Evolutionary conservation across 2,113 vertebrate genomes (phyloP).

Genomic region (Prietella phreatophila): DNA sequence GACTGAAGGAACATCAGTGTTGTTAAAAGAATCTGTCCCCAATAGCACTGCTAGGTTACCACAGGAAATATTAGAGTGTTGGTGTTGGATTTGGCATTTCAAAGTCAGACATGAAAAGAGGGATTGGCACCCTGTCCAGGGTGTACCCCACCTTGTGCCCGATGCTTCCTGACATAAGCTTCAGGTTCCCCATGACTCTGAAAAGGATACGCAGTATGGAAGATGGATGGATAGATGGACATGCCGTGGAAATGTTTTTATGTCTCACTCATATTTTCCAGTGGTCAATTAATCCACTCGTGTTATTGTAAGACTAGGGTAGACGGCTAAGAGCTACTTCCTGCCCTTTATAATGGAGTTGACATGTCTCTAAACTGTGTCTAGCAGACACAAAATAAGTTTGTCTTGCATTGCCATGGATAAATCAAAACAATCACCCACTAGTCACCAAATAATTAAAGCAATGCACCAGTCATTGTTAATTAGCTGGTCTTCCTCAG

Average conservation of each 20-base stretch:
- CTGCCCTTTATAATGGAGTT: not conserved
- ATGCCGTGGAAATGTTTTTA: not conserved
- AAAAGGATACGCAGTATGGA: too few species aligned
- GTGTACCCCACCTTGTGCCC: too few species aligned
- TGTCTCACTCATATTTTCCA: not conserved
- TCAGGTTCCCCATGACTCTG: too few species aligned
- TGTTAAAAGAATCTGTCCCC: not conserved
- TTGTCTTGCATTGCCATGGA: not conserved
- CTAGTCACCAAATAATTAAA: not conserved
- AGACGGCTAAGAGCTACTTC: not conserved
- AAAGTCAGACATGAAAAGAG: not conserved
- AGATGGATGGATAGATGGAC: too few species aligned
- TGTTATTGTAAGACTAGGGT: not conserved
- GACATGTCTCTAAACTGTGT: not conserved
- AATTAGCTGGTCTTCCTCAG: conserved; percentile 61
- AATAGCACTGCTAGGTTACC: not conserved
- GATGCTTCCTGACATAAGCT: too few species aligned
- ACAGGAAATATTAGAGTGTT: conserved; percentile 12
- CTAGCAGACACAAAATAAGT: not conserved
- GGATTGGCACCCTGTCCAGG: too few species aligned
- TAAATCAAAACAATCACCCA: not conserved
- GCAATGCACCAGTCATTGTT: not conserved
- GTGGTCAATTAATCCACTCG: not conserved
- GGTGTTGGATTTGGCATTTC: conserved; percentile 9
- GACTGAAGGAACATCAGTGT: not conserved